These are phyloP conservation scores for Procavia capensis DNA, from an alignment of 2,113 vertebrate genomes.

Conservation along the genomic window DNA sequence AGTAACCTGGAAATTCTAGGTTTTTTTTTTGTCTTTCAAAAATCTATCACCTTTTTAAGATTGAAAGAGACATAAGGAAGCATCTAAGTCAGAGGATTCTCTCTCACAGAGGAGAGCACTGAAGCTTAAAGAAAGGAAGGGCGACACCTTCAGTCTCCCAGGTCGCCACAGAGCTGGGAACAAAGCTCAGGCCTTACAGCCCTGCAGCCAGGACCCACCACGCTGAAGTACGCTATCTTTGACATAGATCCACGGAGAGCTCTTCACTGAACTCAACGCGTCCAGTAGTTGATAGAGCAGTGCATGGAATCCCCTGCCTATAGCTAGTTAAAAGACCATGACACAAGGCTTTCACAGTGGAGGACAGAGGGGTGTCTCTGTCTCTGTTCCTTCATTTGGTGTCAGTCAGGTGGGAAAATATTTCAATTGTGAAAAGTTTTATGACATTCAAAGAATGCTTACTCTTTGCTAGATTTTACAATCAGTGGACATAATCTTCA, in stretches of 20 bases:
- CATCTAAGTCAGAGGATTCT: not conserved
- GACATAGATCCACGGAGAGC: not conserved
- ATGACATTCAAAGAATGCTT: too few species aligned
- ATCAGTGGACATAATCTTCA: too few species aligned
- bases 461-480: too few species aligned
- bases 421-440: not conserved
- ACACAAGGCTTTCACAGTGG: not conserved
- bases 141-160: rapidly evolving
- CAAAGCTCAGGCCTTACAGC: not conserved
- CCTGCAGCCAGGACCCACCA: not conserved
- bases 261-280: not conserved
- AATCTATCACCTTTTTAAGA: not conserved
- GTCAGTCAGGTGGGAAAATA: too few species aligned
- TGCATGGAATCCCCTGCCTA: not conserved
- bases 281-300: not conserved
- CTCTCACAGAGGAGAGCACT: rapidly evolving
- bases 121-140: not conserved
- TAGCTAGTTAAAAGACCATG: not conserved
- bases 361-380: not conserved
- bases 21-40: too few species aligned
- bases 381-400: not conserved
- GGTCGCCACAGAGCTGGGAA: rapidly evolving
- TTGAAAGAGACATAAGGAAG: not conserved
- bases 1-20: not conserved
- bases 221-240: not conserved